phyloP scores from a whole-genome alignment of 1,140 invertebrate species.

The Plodia interpunctella region DNA sequence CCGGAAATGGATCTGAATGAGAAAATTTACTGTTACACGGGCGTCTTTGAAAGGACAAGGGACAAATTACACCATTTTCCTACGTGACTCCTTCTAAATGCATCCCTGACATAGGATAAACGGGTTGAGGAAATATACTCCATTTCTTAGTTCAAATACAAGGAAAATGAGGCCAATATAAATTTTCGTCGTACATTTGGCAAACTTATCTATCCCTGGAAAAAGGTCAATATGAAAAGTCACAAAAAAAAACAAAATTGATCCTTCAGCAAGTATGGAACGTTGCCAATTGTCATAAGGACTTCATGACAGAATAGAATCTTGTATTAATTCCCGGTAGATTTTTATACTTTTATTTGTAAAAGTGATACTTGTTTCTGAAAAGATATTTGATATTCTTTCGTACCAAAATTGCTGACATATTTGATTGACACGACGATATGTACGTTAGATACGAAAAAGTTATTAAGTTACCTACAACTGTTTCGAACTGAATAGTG shows the following conservation, averaged over 20 bases:
- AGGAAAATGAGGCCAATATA: not conserved
- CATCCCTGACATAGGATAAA: not conserved
- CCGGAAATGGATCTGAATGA: not conserved
- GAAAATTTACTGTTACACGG: not conserved
- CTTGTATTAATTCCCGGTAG: no score
- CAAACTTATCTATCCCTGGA: not conserved
- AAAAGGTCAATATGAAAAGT: slow-evolving; percentile 1
- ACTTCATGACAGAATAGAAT: no score
- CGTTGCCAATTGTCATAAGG: not conserved
- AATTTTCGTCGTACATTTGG: not conserved
- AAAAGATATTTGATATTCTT: no score
- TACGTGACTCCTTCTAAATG: not conserved
- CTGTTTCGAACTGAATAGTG: no score
- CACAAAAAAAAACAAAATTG: not conserved
- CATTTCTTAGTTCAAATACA: not conserved
- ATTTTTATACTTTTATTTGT: no score
- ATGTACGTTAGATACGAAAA: no score
- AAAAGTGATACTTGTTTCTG: no score
- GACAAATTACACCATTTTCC: slow-evolving; percentile 4
- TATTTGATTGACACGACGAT: no score
- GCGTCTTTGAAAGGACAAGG: not conserved
- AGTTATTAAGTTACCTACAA: no score
- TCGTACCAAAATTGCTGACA: no score
- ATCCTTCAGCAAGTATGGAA: not conserved
- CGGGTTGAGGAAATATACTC: not conserved